Evolutionary conservation across 2,113 vertebrate species (phyloP).

Genomic region (Puntigrus tetrazona): DNA sequence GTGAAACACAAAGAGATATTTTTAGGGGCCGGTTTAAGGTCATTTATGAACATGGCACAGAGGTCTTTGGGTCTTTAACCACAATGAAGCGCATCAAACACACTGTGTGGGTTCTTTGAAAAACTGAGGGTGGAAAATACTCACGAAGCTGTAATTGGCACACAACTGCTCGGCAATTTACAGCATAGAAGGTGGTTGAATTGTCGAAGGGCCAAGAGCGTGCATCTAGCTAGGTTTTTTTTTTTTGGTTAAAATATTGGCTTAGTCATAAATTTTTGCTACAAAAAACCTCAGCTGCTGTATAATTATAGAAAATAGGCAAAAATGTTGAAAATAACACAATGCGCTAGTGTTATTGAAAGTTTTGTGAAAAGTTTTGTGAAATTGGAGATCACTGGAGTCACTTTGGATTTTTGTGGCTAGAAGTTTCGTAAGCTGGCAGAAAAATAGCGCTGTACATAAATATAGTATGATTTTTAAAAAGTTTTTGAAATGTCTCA

Average conservation of each 20-base stretch:
- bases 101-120: conserved; percentile 26
- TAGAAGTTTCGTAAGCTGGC: not conserved
- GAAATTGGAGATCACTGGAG: not conserved
- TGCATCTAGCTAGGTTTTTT: not conserved
- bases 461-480: not conserved
- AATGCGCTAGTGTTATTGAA: not conserved
- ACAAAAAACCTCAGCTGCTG: not conserved
- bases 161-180: not conserved
- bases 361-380: not conserved
- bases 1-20: not conserved
- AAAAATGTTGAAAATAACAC: not conserved
- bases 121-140: conserved; percentile 6
- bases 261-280: not conserved
- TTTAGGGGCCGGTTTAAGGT: not conserved
- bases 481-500: not conserved
- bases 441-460: not conserved
- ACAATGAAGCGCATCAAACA: conserved; percentile 11
- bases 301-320: not conserved
- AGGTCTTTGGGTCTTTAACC: not conserved
- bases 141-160: conserved; percentile 20
- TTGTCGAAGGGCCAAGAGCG: not conserved
- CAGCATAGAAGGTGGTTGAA: conserved; percentile 11
- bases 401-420: too few relatives aligned
- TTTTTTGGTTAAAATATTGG: not conserved
- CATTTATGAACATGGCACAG: not conserved